A percentile compares a stretch with the other conserved stretches of the same genome.
Conservation (phyloP, 2,888 invertebrate genomes). For the Gerris lacustris region DNA sequence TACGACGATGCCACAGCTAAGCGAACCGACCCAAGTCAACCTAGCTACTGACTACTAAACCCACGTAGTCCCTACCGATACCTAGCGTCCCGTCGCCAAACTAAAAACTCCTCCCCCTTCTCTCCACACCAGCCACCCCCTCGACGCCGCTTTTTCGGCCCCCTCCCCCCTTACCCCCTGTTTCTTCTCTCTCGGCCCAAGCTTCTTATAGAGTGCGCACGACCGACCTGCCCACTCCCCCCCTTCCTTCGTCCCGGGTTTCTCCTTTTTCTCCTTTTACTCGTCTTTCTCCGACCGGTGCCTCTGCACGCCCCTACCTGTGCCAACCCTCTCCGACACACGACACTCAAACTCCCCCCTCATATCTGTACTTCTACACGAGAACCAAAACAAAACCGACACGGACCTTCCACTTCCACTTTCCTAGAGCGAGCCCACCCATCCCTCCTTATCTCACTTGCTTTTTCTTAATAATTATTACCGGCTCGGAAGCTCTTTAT, state of each 20-base stretch:
- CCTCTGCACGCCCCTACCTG: slow-evolving; percentile 13
- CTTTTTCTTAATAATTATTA: too few species aligned
- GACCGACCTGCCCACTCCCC: slow-evolving; percentile 10
- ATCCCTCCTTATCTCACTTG: too few species aligned
- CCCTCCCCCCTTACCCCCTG: slow-evolving; percentile 9
- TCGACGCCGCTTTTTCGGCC: slow-evolving; percentile 13
- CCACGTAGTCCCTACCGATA: slow-evolving; percentile 24
- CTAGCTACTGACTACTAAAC: slow-evolving; percentile 19
- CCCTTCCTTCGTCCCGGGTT: slow-evolving; percentile 13
- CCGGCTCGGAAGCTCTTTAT: too few species aligned
- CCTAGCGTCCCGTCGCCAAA: slow-evolving; percentile 19
- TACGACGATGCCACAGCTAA: too few species aligned
- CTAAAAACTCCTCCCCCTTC: slow-evolving; percentile 16
- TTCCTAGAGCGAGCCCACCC: too few species aligned
- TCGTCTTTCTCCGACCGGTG: background rate
- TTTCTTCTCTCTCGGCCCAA: background rate
- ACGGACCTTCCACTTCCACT: too few species aligned
- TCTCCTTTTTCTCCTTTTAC: background rate
- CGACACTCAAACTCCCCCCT: background rate
- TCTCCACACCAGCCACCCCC: background rate
- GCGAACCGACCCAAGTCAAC: slow-evolving; percentile 11
- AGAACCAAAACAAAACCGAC: too few species aligned
- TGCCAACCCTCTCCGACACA: slow-evolving; percentile 19
- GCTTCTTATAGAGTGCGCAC: background rate
- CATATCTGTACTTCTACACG: too few species aligned